These are phyloP conservation scores for Enoplosus armatus DNA, from an alignment of 2,797 vertebrate species.

Conservation along the genomic window DNA sequence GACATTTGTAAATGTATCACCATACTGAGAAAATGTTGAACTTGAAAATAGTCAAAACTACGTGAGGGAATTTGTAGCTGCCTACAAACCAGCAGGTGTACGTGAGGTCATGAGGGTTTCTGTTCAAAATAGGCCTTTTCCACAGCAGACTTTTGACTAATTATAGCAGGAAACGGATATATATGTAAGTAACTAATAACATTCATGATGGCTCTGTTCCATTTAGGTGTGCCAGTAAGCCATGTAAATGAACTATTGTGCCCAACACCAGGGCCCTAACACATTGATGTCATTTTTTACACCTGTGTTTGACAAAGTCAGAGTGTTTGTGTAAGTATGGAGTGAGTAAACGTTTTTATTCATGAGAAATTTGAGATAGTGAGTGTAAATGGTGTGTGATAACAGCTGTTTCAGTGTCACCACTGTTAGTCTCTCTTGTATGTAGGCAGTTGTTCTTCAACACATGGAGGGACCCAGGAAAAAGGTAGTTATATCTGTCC, in stretches of 20 bases:
- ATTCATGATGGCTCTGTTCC: background rate
- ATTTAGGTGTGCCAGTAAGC: background rate
- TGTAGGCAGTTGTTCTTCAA: constrained; percentile 18
- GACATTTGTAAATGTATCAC: constrained; percentile 9
- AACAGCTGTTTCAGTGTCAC: constrained; percentile 2
- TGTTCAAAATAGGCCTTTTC: background rate
- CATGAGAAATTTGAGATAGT: background rate
- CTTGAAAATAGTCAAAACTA: background rate
- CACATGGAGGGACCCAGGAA: constrained; percentile 12
- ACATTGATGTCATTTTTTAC: background rate
- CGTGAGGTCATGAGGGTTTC: background rate
- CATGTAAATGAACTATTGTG: constrained; percentile 2
- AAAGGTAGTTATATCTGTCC: background rate
- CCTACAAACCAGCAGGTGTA: constrained; percentile 6
- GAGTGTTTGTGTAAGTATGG: constrained; percentile 1
- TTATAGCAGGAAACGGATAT: background rate
- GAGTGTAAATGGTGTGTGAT: background rate
- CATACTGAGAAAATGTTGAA: constrained; percentile 4
- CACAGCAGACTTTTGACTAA: background rate
- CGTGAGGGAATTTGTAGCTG: background rate
- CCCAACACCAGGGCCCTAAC: background rate
- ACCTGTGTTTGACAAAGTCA: constrained; percentile 7
- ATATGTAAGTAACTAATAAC: background rate
- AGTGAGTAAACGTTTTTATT: constrained; percentile 5
- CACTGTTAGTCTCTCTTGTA: background rate